Conservation (phyloP, 37 sponge, comb jelly and placozoan species). For the Amphimedon queenslandica region DNA sequence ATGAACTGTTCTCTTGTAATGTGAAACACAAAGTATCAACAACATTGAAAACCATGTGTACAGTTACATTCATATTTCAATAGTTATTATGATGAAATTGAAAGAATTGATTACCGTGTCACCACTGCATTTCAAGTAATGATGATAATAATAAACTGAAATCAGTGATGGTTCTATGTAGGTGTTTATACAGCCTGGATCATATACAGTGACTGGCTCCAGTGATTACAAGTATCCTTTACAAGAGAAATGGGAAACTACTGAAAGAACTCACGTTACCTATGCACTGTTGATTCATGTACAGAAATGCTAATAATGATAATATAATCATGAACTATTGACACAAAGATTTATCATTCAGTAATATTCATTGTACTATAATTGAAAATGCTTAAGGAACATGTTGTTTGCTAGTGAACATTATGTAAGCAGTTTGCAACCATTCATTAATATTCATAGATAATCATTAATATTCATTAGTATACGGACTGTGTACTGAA, state of each 20-base stretch:
- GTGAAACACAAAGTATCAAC: background rate
- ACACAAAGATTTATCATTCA: too few species aligned
- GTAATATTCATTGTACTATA: too few species aligned
- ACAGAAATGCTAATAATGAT: background rate
- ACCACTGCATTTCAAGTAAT: conserved; percentile 30
- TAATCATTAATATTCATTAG: background rate
- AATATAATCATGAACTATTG: too few species aligned
- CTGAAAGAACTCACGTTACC: conserved; percentile 38
- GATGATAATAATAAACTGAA: background rate
- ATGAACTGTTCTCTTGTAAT: background rate
- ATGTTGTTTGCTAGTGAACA: too few species aligned
- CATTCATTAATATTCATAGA: too few species aligned
- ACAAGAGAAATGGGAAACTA: conserved; percentile 32
- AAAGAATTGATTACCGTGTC: conserved; percentile 4
- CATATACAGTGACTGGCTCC: conserved; percentile 18
- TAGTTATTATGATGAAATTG: conserved; percentile 27
- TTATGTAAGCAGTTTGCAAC: too few species aligned
- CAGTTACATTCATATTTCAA: background rate
- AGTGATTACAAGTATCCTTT: background rate
- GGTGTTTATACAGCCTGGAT: conserved; percentile 50
- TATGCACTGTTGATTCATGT: conserved; percentile 35
- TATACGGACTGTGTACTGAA: background rate
- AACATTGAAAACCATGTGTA: background rate
- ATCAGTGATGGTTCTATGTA: background rate
- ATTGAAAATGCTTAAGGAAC: too few species aligned